These are phyloP conservation scores for Falco berigora DNA, from an alignment of 2,797 vertebrate genomes.

Conservation along the genomic window DNA sequence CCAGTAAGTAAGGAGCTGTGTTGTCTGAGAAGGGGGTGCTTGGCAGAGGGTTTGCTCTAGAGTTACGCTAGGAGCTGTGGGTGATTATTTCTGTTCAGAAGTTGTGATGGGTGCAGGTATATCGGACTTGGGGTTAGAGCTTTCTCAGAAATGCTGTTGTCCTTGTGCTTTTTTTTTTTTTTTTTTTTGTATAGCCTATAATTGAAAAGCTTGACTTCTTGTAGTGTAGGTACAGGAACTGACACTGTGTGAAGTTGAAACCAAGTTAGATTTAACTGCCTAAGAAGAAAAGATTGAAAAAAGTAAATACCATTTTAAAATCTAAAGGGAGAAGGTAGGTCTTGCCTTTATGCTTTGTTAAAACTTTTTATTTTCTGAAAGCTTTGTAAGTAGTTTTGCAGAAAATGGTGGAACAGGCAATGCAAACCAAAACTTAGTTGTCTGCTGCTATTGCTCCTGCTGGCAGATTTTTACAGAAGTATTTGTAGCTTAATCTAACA, in stretches of 20 bases:
- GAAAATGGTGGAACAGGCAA: not conserved
- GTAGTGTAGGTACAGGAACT: not conserved
- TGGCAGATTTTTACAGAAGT: not conserved
- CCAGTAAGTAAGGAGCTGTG: slow-evolving; percentile 29
- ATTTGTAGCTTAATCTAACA: not conserved
- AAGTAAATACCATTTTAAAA: not conserved
- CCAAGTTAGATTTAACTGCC: not conserved
- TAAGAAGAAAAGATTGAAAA: not conserved
- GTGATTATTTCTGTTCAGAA: not conserved
- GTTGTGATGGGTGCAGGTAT: not conserved
- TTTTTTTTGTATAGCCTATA: not conserved
- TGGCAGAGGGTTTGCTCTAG: not conserved
- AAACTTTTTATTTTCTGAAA: not conserved
- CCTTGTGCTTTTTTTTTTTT: not conserved
- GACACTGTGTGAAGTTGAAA: not conserved
- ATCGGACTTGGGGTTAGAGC: not conserved
- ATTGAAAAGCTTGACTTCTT: not conserved
- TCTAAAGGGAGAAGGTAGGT: not conserved
- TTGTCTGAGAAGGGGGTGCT: not conserved
- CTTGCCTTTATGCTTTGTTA: not conserved
- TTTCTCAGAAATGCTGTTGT: not conserved
- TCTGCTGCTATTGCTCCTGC: not conserved
- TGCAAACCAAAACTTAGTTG: not conserved
- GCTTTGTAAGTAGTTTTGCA: not conserved
- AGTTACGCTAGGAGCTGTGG: accelerated